Conservation (phyloP, 2,888 invertebrate genomes). For the Ypsolopha sequella region DNA sequence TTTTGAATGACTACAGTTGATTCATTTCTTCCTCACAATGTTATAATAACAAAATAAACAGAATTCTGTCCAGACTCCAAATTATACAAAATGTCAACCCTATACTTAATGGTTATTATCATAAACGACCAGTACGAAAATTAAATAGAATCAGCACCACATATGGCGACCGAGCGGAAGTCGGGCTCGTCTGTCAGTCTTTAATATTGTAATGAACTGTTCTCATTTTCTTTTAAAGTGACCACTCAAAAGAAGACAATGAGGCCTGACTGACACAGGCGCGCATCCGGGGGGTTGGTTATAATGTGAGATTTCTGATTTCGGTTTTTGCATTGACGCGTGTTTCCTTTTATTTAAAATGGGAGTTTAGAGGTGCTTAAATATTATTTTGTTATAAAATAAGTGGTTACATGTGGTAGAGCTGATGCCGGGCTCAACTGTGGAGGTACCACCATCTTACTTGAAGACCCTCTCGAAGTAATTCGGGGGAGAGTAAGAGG, state of each 20-base stretch:
- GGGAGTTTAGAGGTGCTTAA: not conserved
- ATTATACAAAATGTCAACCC: conserved; percentile 2
- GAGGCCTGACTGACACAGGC: conserved; percentile 39
- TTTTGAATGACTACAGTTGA: too few species aligned
- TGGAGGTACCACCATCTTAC: too few species aligned
- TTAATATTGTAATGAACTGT: conserved; percentile 61
- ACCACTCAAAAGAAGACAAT: conserved; percentile 64
- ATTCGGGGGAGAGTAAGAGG: too few species aligned
- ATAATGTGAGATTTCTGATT: conserved; percentile 22
- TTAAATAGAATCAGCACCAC: conserved; percentile 38
- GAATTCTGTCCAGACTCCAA: not conserved
- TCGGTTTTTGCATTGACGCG: conserved; percentile 16
- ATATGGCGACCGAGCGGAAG: conserved; percentile 63
- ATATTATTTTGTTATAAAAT: not conserved
- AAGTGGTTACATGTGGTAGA: too few species aligned
- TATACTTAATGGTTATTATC: conserved; percentile 7
- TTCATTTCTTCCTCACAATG: too few species aligned
- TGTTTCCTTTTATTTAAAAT: conserved; percentile 1
- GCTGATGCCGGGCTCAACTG: too few species aligned
- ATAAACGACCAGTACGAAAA: conserved; percentile 14
- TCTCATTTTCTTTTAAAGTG: conserved; percentile 56
- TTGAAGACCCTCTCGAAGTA: too few species aligned
- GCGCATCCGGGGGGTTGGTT: conserved; percentile 45
- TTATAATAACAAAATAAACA: too few species aligned
- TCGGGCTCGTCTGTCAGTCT: conserved; percentile 63